Evolutionary conservation across 1,140 invertebrate genomes (phyloP), one percentile per base, ranked within the genome.

Genomic region (Drosophila sturtevanti): DNA sequence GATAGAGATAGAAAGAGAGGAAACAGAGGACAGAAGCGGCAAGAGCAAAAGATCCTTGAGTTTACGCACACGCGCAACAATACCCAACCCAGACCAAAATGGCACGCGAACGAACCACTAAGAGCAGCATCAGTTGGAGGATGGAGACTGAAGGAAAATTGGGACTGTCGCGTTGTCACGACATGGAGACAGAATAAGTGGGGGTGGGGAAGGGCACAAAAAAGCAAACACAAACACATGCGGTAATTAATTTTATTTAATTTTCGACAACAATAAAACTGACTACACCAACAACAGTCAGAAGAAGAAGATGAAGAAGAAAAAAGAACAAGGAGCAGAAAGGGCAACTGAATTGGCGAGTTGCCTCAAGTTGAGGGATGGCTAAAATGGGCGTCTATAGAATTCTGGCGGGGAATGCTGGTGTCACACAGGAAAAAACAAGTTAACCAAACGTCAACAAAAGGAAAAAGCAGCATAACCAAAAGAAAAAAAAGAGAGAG

Each of bases 181-280:
- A 52, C 12, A 63, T 6, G 27, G 44, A 16, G 1, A 27, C 0
- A 12, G 27, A 27, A 24, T 4, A 16, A 27, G 2, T 12, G n/a
- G 7, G n/a, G 21, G 7, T 2, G 44, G 37, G 62, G 10, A 24
- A 31, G 27, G 27, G 27, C 27, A 31, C 27, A n/a, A 10, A 63
- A 66, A 54, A 52, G 62, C 81, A 62, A 72, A 51, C 76, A 76
- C 61, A 82, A 79, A 70, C 82, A 77, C 79, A 80, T 64, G 84
- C 79, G 52, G 84, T 87, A 87, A 87, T 87, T 87, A 87, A 87
- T 87, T 87, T 89, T 87, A 87, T 87, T 87, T 87, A 87, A 87
- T 87, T 87, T 87, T 87, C 84, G 84, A 89, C 82, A 69, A 87
- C 82, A 86, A 86, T 87, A 82, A 85, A 79, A 79, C 68, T 71